Base-by-base conservation (phyloP, 2,113 vertebrate genomes). In the Pleuronectes platessa region DNA sequence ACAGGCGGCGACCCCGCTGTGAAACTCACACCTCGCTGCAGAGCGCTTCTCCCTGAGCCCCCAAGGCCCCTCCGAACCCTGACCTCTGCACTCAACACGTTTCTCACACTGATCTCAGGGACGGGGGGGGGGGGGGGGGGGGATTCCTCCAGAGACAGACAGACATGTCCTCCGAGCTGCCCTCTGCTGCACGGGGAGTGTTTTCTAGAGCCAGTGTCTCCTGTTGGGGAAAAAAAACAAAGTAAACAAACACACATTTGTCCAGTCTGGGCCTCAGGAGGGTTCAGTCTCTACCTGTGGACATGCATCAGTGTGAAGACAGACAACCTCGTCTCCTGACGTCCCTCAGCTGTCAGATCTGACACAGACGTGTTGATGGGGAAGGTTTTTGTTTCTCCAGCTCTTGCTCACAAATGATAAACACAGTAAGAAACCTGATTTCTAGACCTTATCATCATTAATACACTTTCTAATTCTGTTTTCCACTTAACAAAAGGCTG, bases 11-110 rank as follows among this genome's bases (percentile, higher is more conserved):
- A 72, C 61, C 31, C 60, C 24, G 31, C 72, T 79, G 78, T 73
- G 77, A 85, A 82, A 78, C 27, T 84, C 56, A 53, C 76, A 53
- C 66, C 51, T 2, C 27, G 20, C 55, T 73, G 75, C 74, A 56
- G 72, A 81, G 74, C 58, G 59, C 21, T 81, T 58, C 26, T 17
- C 24, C 18, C 56, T 27, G 13, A 71, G 23, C 54, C 58, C 64
- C 12, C 21, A 26, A 10, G 60, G 20, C 45, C 61, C 53, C 65
- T 15, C 20, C n/a, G 42, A 86, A 72, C 72, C 24, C 26, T 59
- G 56, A 83, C 84, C 82, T 82, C 56, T 83, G 71, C 71, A 60
- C 87, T 76, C 83, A 60, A 69, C 84, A 64, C 23, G 13, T 68
- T 76, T 90, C 81, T 82, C 67, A 74, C 76, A 35, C 60, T 51